Percentiles rank a stretch among this genome's conserved stretches.
Conservation (phyloP, 2,888 invertebrate genomes). For the Diplolepis rosae region DNA sequence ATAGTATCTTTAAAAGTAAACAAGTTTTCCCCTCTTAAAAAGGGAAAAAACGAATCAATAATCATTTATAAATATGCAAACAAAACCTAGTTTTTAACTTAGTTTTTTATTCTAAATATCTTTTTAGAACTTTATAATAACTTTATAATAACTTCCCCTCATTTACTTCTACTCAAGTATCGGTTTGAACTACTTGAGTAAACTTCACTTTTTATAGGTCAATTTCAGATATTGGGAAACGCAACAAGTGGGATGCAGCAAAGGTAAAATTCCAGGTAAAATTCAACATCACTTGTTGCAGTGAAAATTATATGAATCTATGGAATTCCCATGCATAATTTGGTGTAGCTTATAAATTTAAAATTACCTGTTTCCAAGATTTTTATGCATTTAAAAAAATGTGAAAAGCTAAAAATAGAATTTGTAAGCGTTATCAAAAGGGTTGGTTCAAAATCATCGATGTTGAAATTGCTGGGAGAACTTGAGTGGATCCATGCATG, state of each 20-base stretch:
- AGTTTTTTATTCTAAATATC: background rate
- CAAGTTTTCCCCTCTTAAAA: no score
- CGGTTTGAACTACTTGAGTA: background rate
- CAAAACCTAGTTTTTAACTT: background rate
- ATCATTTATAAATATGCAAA: background rate
- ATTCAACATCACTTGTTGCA: background rate
- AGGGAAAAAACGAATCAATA: no score
- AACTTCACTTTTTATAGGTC: conserved; percentile 21
- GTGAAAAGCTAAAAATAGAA: background rate
- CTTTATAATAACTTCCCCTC: background rate
- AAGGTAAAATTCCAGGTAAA: conserved; percentile 15
- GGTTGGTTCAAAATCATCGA: background rate
- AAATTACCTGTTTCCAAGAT: no score
- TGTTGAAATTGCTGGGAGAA: background rate
- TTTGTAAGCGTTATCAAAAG: background rate
- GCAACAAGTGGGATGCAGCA: conserved; percentile 25
- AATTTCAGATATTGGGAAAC: conserved; percentile 18
- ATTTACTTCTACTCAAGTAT: background rate
- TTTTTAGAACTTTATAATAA: background rate
- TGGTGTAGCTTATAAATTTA: no score
- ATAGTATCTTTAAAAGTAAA: no score
- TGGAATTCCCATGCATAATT: no score
- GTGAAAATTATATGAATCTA: no score
- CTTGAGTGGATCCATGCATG: background rate
- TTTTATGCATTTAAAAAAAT: no score